Percentiles rank a stretch among this genome's conserved stretches.
phyloP scores from a whole-genome alignment of 2,113 vertebrate species.

The Vulpes vulpes region DNA sequence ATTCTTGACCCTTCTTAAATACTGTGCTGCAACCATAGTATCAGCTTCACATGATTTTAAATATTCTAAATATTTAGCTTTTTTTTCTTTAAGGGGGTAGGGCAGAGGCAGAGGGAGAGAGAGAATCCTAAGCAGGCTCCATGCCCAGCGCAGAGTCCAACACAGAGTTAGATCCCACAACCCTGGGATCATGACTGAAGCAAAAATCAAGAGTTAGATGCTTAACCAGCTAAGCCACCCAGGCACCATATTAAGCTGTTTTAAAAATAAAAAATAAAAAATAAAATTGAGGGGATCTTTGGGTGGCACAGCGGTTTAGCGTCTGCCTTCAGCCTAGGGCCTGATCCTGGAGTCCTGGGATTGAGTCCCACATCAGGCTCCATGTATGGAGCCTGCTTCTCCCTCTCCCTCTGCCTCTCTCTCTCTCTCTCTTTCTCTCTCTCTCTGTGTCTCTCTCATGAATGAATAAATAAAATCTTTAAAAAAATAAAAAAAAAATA shows the following conservation, averaged over 20 bases:
- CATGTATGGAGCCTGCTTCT: too few relatives aligned
- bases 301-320: too few relatives aligned
- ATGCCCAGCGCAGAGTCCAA: neutral
- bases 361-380: too few relatives aligned
- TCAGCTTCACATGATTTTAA: neutral
- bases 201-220: neutral
- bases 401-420: too few relatives aligned
- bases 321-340: too few relatives aligned
- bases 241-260: neutral
- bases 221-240: neutral
- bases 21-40: neutral
- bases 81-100: neutral
- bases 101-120: neutral
- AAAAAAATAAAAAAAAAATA: neutral
- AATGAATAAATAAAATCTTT: too few relatives aligned
- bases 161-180: neutral
- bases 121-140: neutral
- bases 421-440: too few relatives aligned
- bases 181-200: neutral
- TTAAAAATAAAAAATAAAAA: neutral
- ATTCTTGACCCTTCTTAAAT: neutral
- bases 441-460: too few relatives aligned
- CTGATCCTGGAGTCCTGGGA: too few relatives aligned
- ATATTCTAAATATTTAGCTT: neutral
- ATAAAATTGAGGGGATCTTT: neutral